Percentiles rank a stretch among this genome's conserved stretches.
These are phyloP conservation scores for Petrolisthes manimaculis DNA, from an alignment of 2,888 invertebrate genomes.

Conservation along the genomic window DNA sequence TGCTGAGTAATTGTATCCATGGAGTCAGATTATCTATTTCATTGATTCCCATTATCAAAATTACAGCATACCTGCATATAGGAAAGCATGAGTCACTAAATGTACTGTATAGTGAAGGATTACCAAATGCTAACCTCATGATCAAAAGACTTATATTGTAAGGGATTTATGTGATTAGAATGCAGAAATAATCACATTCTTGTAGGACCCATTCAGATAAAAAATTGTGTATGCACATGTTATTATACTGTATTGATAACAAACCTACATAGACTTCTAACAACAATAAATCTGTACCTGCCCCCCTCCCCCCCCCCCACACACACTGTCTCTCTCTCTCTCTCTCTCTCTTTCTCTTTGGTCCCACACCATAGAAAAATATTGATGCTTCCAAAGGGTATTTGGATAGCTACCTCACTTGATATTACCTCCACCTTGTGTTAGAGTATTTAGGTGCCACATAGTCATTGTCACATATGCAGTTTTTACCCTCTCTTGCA, in stretches of 20 bases:
- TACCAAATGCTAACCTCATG: no score
- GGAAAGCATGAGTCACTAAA: no score
- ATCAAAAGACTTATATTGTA: no score
- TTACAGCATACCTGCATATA: no score
- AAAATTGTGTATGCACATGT: background rate
- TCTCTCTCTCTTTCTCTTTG: background rate
- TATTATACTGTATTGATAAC: background rate
- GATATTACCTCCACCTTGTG: slow-evolving; percentile 29
- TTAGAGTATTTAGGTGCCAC: background rate
- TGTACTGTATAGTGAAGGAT: no score
- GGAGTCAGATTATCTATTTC: no score
- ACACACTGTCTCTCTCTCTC: background rate
- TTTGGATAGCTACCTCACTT: slow-evolving; percentile 59
- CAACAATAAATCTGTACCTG: background rate
- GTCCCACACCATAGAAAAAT: background rate
- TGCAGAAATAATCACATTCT: background rate
- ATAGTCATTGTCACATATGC: background rate
- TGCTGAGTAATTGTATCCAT: no score
- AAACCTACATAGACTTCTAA: background rate
- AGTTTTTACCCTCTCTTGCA: background rate
- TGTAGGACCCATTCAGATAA: background rate
- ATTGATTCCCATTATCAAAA: no score
- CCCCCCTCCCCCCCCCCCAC: no score
- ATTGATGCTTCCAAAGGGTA: slow-evolving; percentile 45
- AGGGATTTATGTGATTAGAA: background rate